Percentiles rank a stretch among this genome's conserved stretches.
Conservation (phyloP, 2,113 vertebrate genomes). For the Pseudopipra pipra region DNA sequence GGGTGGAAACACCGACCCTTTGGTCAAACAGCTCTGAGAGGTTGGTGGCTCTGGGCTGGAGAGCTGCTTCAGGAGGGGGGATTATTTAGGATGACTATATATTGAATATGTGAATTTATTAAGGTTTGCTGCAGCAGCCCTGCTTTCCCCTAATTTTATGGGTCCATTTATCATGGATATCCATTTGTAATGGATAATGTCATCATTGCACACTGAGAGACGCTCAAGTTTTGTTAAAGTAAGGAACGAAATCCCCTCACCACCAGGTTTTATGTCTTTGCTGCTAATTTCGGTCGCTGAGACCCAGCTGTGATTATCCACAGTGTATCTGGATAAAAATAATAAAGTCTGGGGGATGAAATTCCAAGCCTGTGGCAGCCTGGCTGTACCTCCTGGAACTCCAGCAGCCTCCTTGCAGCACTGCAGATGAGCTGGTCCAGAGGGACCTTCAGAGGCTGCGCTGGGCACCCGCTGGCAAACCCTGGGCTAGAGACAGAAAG, state of each 20-base stretch:
- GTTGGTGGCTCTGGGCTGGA: background rate
- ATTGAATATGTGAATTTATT: background rate
- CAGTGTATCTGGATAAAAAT: background rate
- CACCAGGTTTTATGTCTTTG: background rate
- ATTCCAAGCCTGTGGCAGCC: background rate
- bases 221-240: background rate
- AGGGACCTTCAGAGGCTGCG: background rate
- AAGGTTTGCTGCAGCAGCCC: background rate
- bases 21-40: background rate
- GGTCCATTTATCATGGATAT: background rate
- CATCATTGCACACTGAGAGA: background rate
- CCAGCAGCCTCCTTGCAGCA: background rate
- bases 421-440: background rate
- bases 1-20: background rate
- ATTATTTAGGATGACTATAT: rapidly evolving
- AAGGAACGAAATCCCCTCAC: background rate
- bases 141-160: background rate
- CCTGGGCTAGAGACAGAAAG: background rate
- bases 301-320: background rate
- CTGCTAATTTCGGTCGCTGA: background rate
- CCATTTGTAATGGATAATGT: background rate
- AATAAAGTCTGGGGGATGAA: background rate
- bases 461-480: background rate
- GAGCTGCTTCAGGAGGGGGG: background rate
- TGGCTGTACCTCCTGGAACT: background rate